Evolutionary conservation across 2,888 invertebrate species (phyloP).

Genomic region (Parasteatoda lunata): DNA sequence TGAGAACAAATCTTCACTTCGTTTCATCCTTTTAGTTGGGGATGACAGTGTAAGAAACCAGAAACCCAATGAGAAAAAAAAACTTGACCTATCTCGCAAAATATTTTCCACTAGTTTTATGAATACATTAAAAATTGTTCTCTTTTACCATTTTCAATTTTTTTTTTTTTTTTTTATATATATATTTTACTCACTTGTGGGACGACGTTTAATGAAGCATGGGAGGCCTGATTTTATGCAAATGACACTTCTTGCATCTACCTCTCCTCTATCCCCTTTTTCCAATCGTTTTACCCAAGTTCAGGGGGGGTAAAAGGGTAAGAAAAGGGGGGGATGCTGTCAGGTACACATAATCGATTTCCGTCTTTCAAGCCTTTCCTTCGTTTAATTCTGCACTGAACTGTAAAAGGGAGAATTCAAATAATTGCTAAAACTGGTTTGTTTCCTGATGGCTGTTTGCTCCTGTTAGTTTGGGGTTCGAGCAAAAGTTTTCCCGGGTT

Average conservation of each 20-base stretch:
- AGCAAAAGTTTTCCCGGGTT: neutral
- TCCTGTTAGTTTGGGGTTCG: neutral
- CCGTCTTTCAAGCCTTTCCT: conserved; percentile 10
- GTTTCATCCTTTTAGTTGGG: too few relatives aligned
- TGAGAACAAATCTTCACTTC: too few relatives aligned
- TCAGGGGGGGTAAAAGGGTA: neutral
- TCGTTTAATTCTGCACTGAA: conserved; percentile 4
- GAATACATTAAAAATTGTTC: conserved; percentile 45
- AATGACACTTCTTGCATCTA: conserved; percentile 46
- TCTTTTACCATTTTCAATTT: neutral
- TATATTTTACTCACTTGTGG: neutral
- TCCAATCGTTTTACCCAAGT: neutral
- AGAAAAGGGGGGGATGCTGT: conserved; percentile 12
- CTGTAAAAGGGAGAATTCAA: conserved; percentile 25
- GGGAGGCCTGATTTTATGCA: conserved; percentile 55
- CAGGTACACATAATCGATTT: conserved; percentile 44
- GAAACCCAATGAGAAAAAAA: too few relatives aligned
- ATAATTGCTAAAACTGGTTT: neutral
- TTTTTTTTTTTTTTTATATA: neutral
- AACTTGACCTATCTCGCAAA: neutral
- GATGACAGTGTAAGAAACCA: too few relatives aligned
- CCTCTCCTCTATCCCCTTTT: neutral
- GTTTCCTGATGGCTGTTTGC: neutral
- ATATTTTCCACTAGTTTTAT: conserved; percentile 28
- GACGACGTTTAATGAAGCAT: conserved; percentile 48